Evolutionary conservation across 2,113 vertebrate species (phyloP), one percentile per base, ranked within the genome.

Genomic region (Oncorhynchus mykiss): DNA sequence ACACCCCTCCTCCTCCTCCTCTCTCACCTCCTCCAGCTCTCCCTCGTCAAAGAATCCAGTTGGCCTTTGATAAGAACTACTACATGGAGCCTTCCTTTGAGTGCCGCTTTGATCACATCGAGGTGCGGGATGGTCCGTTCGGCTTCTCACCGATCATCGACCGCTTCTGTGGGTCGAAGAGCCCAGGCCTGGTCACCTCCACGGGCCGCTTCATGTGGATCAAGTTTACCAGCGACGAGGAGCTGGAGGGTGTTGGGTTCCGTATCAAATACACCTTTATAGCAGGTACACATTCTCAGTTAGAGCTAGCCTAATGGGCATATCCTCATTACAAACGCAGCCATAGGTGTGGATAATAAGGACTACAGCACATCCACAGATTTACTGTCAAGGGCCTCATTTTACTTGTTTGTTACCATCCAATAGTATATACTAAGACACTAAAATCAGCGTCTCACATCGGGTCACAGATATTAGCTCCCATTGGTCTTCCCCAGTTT

Each of bases 121-220:
- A 99, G 88, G 92, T 99, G 86, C 95, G 98, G 54, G 98, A 99
- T 75, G 98, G 98, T 70, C 98, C 98, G 3, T 99, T 99, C 69
- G 97, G 97, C 48, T 99, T 99, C 90, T 99, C 98, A 8, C 97
- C 96, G 3, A 93, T 99, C 74, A 97, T 99, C 78, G 93, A 98
- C 88, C 96, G 97, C 65, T 97, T 96, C 90, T 99, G 98, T 82
- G 98, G 98, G 27, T 91, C 94, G 64, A 96, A 96, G 89, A 97
- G 95, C 83, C 98, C 98, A 1, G 91, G 94, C 1, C 79, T 97
- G 85, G 96, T 99, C 86, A 95, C 95, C 70, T 99, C 98, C 76
- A 99, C 97, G 0, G 98, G 98, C 16, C 95, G 98, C 78, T 99
- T 99, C 92, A 98, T 99, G 96, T 99, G 98, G 98, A 94, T 99